These are phyloP conservation scores for Beroe ovata DNA, from an alignment of 37 sponge, comb jelly and placozoan species.

Conservation along the genomic window DNA sequence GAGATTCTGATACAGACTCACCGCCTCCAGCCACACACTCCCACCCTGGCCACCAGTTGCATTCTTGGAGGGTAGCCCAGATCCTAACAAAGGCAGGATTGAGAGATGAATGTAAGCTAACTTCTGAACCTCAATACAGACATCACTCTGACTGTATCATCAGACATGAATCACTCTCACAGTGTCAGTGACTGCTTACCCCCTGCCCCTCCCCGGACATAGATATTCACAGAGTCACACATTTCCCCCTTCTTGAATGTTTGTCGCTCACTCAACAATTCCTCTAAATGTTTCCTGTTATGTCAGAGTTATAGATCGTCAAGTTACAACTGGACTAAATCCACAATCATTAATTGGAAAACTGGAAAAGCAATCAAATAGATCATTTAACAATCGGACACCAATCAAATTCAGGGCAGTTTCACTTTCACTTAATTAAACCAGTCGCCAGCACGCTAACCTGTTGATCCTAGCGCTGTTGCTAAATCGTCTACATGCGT, in stretches of 20 bases:
- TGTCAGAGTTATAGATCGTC: not conserved
- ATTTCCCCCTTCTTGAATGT: slow-evolving; percentile 48
- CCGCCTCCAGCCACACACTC: slow-evolving; percentile 50
- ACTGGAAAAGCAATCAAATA: too few relatives aligned
- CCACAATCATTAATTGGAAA: too few relatives aligned
- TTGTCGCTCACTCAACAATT: not conserved
- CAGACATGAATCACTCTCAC: too few relatives aligned
- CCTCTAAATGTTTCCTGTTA: slow-evolving; percentile 11
- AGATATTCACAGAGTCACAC: slow-evolving; percentile 27
- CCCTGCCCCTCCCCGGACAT: slow-evolving; percentile 33
- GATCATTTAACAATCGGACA: too few relatives aligned
- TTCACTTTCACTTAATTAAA: too few relatives aligned
- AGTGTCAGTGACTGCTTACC: too few relatives aligned
- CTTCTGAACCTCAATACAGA: too few relatives aligned
- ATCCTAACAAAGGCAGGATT: not conserved
- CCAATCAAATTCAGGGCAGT: too few relatives aligned
- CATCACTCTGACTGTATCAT: too few relatives aligned
- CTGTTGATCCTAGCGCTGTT: too few relatives aligned
- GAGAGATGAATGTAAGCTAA: too few relatives aligned
- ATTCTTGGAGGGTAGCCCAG: slow-evolving; percentile 1
- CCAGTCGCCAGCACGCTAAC: too few relatives aligned
- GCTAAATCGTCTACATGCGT: not conserved
- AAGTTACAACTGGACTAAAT: not conserved
- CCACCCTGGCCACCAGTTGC: slow-evolving; percentile 31
- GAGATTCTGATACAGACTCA: slow-evolving; percentile 3